Evolutionary conservation across 1,140 invertebrate genomes (phyloP).

Genomic region (Zophobas atratus): DNA sequence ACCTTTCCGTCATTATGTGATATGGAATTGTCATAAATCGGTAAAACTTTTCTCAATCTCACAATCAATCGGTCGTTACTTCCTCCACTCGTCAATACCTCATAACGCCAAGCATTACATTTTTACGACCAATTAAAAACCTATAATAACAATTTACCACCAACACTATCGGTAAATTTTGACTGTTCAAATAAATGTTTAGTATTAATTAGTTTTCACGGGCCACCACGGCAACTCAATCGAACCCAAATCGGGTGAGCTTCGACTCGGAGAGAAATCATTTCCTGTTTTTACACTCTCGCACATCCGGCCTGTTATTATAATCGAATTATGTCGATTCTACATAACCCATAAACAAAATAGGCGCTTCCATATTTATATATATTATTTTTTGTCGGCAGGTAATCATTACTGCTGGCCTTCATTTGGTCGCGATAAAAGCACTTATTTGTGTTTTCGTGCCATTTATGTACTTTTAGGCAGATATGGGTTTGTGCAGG

Average conservation of each 20-base stretch:
- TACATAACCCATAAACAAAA: not conserved
- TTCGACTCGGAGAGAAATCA: constrained; percentile 18
- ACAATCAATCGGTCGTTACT: too few species aligned
- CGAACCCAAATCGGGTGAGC: constrained; percentile 18
- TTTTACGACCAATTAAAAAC: too few species aligned
- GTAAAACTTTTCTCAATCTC: too few species aligned
- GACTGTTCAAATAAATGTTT: not conserved
- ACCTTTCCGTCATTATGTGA: too few species aligned
- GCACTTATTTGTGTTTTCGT: constrained; percentile 27
- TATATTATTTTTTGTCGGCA: constrained; percentile 3
- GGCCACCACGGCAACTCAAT: not conserved
- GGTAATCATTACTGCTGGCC: constrained; percentile 15
- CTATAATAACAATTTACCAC: not conserved
- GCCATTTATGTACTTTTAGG: constrained; percentile 18
- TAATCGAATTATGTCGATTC: constrained; percentile 8
- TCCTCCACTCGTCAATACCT: too few species aligned
- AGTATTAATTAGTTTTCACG: not conserved
- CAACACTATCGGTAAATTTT: not conserved
- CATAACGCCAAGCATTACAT: too few species aligned
- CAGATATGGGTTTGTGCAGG: constrained; percentile 2
- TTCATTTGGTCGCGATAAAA: constrained; percentile 21
- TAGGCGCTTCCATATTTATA: not conserved
- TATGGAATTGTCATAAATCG: too few species aligned
- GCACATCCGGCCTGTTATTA: constrained; percentile 25
- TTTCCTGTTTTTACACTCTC: constrained; percentile 25